A percentile compares a stretch with the other conserved stretches of the same genome.
Evolutionary conservation across 2,888 invertebrate genomes (phyloP).

Genomic region (Aporophyla lueneburgensis): DNA sequence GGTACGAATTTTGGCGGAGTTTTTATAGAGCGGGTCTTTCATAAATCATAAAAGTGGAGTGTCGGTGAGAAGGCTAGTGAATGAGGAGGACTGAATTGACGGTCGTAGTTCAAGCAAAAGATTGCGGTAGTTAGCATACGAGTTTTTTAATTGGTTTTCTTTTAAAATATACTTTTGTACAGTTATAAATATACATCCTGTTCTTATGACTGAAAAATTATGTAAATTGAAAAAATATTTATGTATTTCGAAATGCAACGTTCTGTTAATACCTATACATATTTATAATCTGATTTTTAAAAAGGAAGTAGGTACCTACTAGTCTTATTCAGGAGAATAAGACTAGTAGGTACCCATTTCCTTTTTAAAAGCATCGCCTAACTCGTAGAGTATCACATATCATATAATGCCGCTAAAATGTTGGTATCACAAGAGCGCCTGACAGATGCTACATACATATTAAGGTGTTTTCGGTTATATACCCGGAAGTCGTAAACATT

Average conservation of each 20-base stretch:
- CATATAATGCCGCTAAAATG: not conserved
- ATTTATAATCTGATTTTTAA: not conserved
- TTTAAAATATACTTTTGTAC: not conserved
- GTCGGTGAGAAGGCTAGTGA: slow-evolving; percentile 16
- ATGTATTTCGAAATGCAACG: not conserved
- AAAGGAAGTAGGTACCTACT: too few species aligned
- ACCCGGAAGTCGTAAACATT: slow-evolving; percentile 24
- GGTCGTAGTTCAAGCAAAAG: not conserved
- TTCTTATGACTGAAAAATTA: not conserved
- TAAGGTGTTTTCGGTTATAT: slow-evolving; percentile 4
- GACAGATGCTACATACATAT: too few species aligned
- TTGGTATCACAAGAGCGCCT: not conserved
- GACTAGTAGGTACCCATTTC: not conserved
- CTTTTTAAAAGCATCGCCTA: not conserved
- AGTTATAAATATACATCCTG: not conserved
- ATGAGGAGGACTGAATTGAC: not conserved
- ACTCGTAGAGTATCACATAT: not conserved
- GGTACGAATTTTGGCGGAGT: slow-evolving; percentile 55
- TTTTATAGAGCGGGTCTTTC: slow-evolving; percentile 46
- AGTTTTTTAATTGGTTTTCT: not conserved
- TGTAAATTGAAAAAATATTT: not conserved
- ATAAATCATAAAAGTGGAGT: slow-evolving; percentile 59
- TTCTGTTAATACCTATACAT: not conserved
- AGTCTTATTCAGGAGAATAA: too few species aligned
- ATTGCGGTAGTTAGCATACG: slow-evolving; percentile 1